Conservation (phyloP, 2,113 vertebrate species). For the Cochlearius cochlearius region DNA sequence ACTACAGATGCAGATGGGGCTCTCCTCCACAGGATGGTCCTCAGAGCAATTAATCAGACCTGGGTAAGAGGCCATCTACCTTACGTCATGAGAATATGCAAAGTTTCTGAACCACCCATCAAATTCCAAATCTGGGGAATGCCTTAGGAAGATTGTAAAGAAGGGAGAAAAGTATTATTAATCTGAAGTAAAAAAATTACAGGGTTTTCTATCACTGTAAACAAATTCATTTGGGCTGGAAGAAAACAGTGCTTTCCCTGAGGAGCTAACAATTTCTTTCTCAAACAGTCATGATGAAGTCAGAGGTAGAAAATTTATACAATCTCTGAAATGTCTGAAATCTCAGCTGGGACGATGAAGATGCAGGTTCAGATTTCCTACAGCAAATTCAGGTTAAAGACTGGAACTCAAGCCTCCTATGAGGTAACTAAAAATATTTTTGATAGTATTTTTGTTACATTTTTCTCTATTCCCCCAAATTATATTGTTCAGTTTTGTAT, state of each 20-base stretch:
- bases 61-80: background rate
- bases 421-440: background rate
- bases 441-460: background rate
- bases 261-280: background rate
- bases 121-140: background rate
- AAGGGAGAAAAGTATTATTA: background rate
- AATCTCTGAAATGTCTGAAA: background rate
- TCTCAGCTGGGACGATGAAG: background rate
- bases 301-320: background rate
- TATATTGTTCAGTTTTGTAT: background rate
- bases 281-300: background rate
- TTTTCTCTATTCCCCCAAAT: background rate
- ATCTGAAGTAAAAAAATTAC: background rate
- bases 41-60: background rate
- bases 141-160: background rate
- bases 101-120: background rate
- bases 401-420: background rate
- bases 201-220: background rate
- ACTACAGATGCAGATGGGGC: background rate
- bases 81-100: background rate
- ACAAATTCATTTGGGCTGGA: background rate
- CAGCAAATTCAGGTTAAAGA: background rate
- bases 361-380: background rate
- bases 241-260: background rate
- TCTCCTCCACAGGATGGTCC: background rate